phyloP scores from a whole-genome alignment of 2,113 vertebrate genomes.

The Melospiza melodia region DNA sequence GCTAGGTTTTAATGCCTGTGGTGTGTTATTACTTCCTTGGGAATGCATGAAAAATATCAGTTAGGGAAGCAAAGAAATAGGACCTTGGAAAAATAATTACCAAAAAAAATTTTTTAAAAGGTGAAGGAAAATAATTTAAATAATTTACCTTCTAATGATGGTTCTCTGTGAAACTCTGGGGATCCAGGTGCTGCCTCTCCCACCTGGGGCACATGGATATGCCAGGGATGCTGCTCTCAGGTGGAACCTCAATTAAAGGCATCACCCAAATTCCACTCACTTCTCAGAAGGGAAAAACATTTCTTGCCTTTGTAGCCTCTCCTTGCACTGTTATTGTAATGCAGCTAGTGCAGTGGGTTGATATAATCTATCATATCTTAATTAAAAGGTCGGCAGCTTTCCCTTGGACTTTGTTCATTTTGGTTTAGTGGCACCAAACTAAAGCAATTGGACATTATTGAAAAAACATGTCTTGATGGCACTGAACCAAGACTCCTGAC shows the following conservation, averaged over 20 bases:
- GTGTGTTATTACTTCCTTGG: neutral
- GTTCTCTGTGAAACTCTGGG: neutral
- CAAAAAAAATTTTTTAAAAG: too few relatives aligned
- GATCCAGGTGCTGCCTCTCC: neutral
- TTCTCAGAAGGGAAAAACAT: neutral
- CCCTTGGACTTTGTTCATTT: slow-evolving; percentile 46
- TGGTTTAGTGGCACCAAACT: slow-evolving; percentile 27
- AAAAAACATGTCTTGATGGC: slow-evolving; percentile 49
- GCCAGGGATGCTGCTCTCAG: rapidly evolving
- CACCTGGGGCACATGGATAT: rapidly evolving
- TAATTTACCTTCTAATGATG: neutral
- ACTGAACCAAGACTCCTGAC: slow-evolving; percentile 62
- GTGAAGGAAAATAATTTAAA: neutral
- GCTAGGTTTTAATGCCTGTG: neutral
- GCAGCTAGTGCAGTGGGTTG: neutral
- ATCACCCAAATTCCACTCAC: rapidly evolving
- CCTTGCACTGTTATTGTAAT: neutral
- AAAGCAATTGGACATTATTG: slow-evolving; percentile 38
- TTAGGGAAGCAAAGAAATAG: neutral
- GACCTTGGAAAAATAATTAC: neutral
- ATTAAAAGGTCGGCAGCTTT: slow-evolving; percentile 66
- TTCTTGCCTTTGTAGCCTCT: neutral
- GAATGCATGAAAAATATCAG: neutral
- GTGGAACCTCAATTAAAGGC: neutral
- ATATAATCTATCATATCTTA: slow-evolving; percentile 64